Conservation (phyloP, 2,113 vertebrate species). For the Arizona elegans region DNA sequence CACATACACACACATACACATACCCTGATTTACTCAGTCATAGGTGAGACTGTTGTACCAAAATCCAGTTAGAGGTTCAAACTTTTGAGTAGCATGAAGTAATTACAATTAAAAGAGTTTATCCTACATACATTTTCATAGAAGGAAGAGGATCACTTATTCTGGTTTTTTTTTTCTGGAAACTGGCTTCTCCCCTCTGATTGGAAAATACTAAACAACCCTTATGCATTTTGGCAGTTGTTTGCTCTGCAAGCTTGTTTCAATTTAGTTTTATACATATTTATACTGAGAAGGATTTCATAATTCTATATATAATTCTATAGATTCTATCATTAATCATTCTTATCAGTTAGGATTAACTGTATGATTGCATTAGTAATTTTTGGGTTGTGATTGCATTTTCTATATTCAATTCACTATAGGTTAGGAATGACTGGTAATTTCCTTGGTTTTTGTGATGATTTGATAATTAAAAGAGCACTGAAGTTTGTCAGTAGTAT, state of each 20-base stretch:
- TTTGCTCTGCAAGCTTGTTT: too few relatives aligned
- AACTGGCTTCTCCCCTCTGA: background rate
- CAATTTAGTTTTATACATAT: too few relatives aligned
- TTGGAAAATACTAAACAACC: background rate
- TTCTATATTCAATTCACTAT: background rate
- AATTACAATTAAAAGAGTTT: background rate
- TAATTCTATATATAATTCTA: too few relatives aligned
- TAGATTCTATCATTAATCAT: too few relatives aligned
- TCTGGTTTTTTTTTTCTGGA: background rate
- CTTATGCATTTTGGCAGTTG: too few relatives aligned
- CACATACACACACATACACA: background rate
- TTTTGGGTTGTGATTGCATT: background rate
- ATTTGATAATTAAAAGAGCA: background rate
- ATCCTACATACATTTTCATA: background rate
- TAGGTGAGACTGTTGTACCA: background rate
- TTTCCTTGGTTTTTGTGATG: background rate
- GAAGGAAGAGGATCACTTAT: too few relatives aligned
- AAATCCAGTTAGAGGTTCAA: background rate
- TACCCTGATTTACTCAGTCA: background rate
- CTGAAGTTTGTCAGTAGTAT: background rate
- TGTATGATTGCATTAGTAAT: background rate
- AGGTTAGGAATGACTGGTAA: background rate
- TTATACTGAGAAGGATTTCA: background rate
- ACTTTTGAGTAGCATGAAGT: background rate
- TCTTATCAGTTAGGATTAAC: background rate